Evolutionary conservation across 1,140 invertebrate species (phyloP).

Genomic region (Lordiphosa clarofinis): DNA sequence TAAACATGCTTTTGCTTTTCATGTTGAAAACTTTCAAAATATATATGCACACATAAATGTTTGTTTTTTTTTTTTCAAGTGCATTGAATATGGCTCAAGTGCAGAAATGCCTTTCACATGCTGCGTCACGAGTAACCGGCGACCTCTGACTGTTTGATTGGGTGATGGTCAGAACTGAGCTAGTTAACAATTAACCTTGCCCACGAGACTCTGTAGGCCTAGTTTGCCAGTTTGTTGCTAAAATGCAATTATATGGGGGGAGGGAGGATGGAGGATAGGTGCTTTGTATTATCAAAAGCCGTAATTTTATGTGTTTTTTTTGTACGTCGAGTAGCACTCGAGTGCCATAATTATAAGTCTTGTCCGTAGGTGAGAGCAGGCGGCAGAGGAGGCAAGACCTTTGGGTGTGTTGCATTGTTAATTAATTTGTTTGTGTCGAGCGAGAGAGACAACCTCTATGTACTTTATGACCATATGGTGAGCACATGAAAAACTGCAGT

Average conservation of each 20-base stretch:
- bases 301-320: constrained; percentile 56
- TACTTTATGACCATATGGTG: constrained; percentile 7
- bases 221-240: constrained; percentile 37
- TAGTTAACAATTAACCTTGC: constrained; percentile 13
- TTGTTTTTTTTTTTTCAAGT: constrained; percentile 44
- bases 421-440: constrained; percentile 68
- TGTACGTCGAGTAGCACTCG: constrained; percentile 58
- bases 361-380: constrained; percentile 19
- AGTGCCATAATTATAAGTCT: constrained; percentile 68
- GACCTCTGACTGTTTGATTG: constrained; percentile 21
- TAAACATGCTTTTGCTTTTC: constrained; percentile 24
- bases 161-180: not conserved
- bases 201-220: constrained; percentile 24
- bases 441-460: constrained; percentile 18
- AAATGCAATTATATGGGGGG: constrained; percentile 6
- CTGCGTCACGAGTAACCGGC: constrained; percentile 16
- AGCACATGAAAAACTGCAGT: constrained; percentile 4
- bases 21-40: constrained; percentile 54
- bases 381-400: constrained; percentile 1
- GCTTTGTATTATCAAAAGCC: constrained; percentile 49
- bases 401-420: constrained; percentile 60
- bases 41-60: not conserved
- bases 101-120: constrained; percentile 60
- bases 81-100: constrained; percentile 69
- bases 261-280: not conserved